These are phyloP conservation scores for Ophion ellenae DNA, from an alignment of 2,888 invertebrate genomes.

Conservation along the genomic window DNA sequence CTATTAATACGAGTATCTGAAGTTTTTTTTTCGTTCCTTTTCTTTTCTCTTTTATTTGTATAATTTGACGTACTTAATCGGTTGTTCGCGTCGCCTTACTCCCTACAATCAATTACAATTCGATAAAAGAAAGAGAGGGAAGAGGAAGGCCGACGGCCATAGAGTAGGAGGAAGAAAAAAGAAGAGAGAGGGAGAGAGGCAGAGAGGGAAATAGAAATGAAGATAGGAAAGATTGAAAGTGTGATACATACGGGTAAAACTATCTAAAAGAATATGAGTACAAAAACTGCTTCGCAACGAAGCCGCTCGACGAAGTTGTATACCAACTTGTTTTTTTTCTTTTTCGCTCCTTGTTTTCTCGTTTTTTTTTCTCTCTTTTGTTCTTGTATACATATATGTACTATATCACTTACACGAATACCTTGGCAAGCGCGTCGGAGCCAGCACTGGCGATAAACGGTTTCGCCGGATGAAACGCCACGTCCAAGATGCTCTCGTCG, in stretches of 20 bases:
- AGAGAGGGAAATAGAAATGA: constrained; percentile 54
- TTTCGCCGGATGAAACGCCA: constrained; percentile 99
- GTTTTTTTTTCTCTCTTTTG: constrained; percentile 40
- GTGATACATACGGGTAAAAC: constrained; percentile 81
- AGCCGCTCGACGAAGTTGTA: constrained; percentile 52
- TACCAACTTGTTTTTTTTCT: constrained; percentile 22
- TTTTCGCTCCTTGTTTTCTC: background rate
- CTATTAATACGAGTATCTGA: constrained; percentile 78
- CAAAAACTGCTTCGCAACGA: constrained; percentile 77
- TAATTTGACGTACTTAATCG: constrained; percentile 77
- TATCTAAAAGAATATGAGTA: constrained; percentile 82
- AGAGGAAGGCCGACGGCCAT: constrained; percentile 2
- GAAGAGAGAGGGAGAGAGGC: constrained; percentile 43
- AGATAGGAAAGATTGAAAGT: constrained; percentile 73
- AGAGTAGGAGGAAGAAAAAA: background rate
- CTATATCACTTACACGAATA: constrained; percentile 90
- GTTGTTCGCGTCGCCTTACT: constrained; percentile 42
- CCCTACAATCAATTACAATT: constrained; percentile 53
- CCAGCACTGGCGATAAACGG: constrained; percentile 99
- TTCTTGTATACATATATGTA: constrained; percentile 68
- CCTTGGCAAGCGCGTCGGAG: constrained; percentile 99
- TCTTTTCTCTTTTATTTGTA: constrained; percentile 63
- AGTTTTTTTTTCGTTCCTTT: constrained; percentile 66
- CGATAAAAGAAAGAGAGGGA: constrained; percentile 56
- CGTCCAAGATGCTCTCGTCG: constrained; percentile 99